Evolutionary conservation across 2,888 invertebrate species (phyloP), one percentile per base, ranked within the genome.

Genomic region (Cotesia congregata): DNA sequence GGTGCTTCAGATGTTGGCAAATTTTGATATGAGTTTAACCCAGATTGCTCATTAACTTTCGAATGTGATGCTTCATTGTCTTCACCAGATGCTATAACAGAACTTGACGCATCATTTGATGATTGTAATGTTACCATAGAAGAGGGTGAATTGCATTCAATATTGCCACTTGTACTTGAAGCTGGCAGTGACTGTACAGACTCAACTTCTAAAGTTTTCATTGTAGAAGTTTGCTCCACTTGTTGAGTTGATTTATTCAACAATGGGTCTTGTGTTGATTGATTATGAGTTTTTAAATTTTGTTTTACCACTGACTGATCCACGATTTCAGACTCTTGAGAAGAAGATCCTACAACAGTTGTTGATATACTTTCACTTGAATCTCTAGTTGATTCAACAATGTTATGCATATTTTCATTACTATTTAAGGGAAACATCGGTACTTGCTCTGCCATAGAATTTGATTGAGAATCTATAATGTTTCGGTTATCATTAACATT

Each of bases 141-240:
- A 5, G 85, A 84, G 38, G 77, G 77, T 40, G 73, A 79, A 62
- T 80, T 81, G 76, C 85, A 85, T 9, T 89, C 88, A 60, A 85
- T 78, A 72, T 83, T 88, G 50, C 86, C 89, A 72, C 87, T 88
- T 60, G 89, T 88, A 79, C 89, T 89, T 17, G 89, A 86, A 12
- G 86, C 86, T 59, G 89, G 89, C 77, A 89, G 76, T 6, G 87
- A 86, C 75, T 89, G 89, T n/a, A 88, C 87, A 60, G 85, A 84
- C 60, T 86, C 87, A 5, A 86, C 81, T 41, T 84, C 86, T 20
- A 84, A 74, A 30, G 82, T 67, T 40, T 83, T 78, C 74, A 83
- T 85, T 1, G 76, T 75, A 17, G 81, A 72, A 2, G 84, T 74
- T 50, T 84, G 83, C 72, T 88, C 88, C 60, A 83, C 80, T 2